A percentile compares a stretch with the other conserved stretches of the same genome.
These are phyloP conservation scores for Ptychobarbus kaznakovi DNA, from an alignment of 2,797 vertebrate genomes.

Conservation along the genomic window DNA sequence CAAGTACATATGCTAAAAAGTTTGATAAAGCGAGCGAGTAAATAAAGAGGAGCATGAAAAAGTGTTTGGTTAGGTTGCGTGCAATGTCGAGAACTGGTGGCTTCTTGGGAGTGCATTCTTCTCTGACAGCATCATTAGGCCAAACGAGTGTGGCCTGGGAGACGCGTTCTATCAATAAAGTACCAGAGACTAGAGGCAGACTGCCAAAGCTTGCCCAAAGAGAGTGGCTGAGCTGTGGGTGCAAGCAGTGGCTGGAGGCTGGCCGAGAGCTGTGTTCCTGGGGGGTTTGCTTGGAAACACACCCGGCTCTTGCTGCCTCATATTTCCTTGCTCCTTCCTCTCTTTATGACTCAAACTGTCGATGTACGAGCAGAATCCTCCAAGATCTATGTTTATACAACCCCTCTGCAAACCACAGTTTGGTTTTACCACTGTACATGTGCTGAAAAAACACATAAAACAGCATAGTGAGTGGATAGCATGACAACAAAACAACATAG, in stretches of 20 bases:
- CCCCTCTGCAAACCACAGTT: slow-evolving; percentile 16
- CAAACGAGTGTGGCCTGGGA: slow-evolving; percentile 58
- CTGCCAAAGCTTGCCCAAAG: slow-evolving; percentile 63
- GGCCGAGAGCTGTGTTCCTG: slow-evolving; percentile 52
- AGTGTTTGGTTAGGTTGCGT: slow-evolving; percentile 56
- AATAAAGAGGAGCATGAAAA: slow-evolving; percentile 56
- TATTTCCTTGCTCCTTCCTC: slow-evolving; percentile 34
- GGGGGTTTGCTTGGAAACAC: slow-evolving; percentile 46
- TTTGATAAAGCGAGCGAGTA: slow-evolving; percentile 19
- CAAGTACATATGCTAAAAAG: slow-evolving; percentile 30
- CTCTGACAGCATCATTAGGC: slow-evolving; percentile 65
- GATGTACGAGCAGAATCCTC: slow-evolving; percentile 4
- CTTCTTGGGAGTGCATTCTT: slow-evolving; percentile 64
- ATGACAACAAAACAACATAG: slow-evolving; percentile 45
- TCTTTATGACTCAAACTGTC: slow-evolving; percentile 35
- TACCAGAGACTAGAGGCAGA: slow-evolving; percentile 58
- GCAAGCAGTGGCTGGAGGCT: slow-evolving; percentile 57
- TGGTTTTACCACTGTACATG: slow-evolving; percentile 29
- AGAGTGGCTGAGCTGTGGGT: slow-evolving; percentile 61
- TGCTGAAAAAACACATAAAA: slow-evolving; percentile 40
- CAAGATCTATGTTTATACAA: slow-evolving; percentile 43
- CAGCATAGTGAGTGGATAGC: slow-evolving; percentile 21
- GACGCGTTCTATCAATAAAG: slow-evolving; percentile 65
- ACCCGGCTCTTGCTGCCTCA: slow-evolving; percentile 22
- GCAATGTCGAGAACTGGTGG: slow-evolving; percentile 56